Evolutionary conservation across 2,113 vertebrate genomes (phyloP).

Genomic region (Nannobrachium achirus): DNA sequence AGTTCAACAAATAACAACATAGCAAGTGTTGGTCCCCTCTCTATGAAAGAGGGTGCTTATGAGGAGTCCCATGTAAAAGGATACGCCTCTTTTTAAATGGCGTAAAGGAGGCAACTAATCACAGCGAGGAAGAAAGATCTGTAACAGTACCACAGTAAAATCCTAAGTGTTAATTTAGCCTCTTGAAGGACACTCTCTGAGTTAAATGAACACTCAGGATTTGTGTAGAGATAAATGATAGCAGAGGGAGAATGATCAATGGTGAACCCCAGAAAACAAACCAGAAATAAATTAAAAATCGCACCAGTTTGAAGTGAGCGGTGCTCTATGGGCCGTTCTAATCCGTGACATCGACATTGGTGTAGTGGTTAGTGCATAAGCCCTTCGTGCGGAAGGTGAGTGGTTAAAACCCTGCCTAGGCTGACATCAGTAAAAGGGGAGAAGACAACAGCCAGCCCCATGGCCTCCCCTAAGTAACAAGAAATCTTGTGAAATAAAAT

Average conservation of each 20-base stretch:
- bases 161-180: no score
- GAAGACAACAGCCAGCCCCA: no score
- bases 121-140: conserved; percentile 42
- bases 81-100: conserved; percentile 71
- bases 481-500: no score
- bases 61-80: conserved; percentile 58
- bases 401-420: no score
- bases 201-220: no score
- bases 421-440: no score
- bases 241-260: conserved; percentile 47
- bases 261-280: conserved; percentile 56
- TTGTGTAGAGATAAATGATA: conserved; percentile 45
- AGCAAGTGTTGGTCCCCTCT: conserved; percentile 61
- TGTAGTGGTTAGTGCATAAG: no score
- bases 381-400: no score
- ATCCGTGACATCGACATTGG: no score
- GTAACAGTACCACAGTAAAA: conserved; percentile 43
- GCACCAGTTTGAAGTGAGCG: conserved; percentile 69
- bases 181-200: no score
- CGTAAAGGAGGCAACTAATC: conserved; percentile 70
- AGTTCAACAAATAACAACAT: conserved; percentile 80
- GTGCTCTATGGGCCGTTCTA: no score
- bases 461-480: no score
- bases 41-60: conserved; percentile 62
- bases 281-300: conserved; percentile 60